These are phyloP conservation scores for Sericinus montela DNA, from an alignment of 2,888 invertebrate species.

Conservation along the genomic window DNA sequence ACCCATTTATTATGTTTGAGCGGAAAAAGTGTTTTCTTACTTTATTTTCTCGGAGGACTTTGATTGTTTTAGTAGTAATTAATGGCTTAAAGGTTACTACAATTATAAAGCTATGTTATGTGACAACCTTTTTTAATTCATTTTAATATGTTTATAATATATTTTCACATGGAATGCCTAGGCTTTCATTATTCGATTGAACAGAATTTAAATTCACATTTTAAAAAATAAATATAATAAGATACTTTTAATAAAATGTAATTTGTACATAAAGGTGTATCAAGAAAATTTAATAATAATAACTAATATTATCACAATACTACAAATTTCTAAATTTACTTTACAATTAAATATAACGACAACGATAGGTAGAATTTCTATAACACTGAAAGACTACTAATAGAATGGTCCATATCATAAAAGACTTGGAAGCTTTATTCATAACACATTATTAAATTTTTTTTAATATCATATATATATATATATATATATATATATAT, in stretches of 20 bases:
- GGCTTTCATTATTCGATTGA: too few species aligned
- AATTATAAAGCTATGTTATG: background rate
- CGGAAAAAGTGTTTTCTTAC: too few species aligned
- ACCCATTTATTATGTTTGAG: too few species aligned
- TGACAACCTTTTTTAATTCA: background rate
- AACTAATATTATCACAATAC: conserved; percentile 31
- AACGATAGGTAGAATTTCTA: background rate
- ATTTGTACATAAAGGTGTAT: conserved; percentile 31
- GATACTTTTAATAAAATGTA: conserved; percentile 19
- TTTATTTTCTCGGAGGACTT: too few species aligned
- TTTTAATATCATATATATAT: too few species aligned
- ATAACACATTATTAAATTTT: too few species aligned
- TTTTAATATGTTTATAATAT: background rate
- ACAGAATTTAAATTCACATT: background rate
- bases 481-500: too few species aligned
- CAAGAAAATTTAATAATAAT: conserved; percentile 18
- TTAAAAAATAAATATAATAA: conserved; percentile 8
- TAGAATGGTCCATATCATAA: background rate
- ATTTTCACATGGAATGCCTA: too few species aligned
- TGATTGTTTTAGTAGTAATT: too few species aligned
- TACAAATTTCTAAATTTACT: conserved; percentile 16
- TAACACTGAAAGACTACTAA: background rate
- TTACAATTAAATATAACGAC: background rate
- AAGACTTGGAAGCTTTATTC: background rate
- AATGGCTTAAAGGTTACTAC: too few species aligned